These are phyloP conservation scores for Spialia ferax DNA, from an alignment of 2,888 invertebrate genomes.

Conservation along the genomic window DNA sequence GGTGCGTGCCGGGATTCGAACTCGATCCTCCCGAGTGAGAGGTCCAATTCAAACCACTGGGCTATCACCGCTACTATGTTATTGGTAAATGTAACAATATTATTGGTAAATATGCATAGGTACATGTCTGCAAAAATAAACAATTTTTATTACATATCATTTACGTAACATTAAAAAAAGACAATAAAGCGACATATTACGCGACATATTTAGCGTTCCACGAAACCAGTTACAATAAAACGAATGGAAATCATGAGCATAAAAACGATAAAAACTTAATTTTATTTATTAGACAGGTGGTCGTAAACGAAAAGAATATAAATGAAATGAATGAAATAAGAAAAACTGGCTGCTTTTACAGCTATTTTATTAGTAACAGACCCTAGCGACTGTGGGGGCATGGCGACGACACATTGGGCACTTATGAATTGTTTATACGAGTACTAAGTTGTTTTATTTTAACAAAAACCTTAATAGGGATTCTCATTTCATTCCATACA, in stretches of 20 bases:
- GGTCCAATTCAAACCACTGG: no score
- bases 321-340: conserved; percentile 26
- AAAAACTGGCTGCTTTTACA: conserved; percentile 16
- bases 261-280: conserved; percentile 37
- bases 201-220: not conserved
- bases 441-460: not conserved
- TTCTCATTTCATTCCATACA: not conserved
- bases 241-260: conserved; percentile 15
- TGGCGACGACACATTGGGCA: not conserved
- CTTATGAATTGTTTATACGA: not conserved
- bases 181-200: not conserved
- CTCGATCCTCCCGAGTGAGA: no score
- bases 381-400: not conserved
- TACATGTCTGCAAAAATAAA: no score
- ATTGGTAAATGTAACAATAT: no score
- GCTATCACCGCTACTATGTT: no score
- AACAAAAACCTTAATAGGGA: not conserved
- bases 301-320: conserved; percentile 32
- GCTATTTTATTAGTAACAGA: conserved; percentile 18
- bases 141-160: not conserved
- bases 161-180: not conserved
- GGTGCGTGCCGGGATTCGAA: no score
- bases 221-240: not conserved
- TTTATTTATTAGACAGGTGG: conserved; percentile 37
- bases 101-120: no score